Base-by-base conservation (phyloP, 2,888 invertebrate genomes). In the Lasioglossum malachurum region DNA sequence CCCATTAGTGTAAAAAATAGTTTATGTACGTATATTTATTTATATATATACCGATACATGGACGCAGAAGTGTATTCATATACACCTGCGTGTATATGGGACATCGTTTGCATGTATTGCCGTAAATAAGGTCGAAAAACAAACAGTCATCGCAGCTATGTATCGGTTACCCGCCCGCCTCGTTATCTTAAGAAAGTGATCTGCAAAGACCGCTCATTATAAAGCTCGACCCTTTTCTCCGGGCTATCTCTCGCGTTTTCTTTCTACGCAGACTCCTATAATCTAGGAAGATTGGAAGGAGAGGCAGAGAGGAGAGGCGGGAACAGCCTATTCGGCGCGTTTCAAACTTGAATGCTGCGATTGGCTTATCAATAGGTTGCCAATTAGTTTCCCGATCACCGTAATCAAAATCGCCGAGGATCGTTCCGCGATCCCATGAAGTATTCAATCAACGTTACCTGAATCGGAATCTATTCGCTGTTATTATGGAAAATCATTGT, bases 151-250 rank as follows among this genome's bases (percentile, higher is more conserved):
- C 41, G 49, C 23, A 73, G 19, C 75, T 44, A 35, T 73, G 76
- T 81, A 87, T 87, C 80, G 69, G 83, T 78, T 81, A 77, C 80
- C 78, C 73, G 67, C 35, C 44, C 67, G 72, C 76, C 85, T 90
- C 88, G 90, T 91, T 91, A 90, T 82, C 79, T 84, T 82, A 76
- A 82, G 74, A 80, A 87, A 88, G 88, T 88, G 75, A 88, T 84
- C 77, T 82, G 74, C 81, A 77, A 76, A 76, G 79, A 78, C 76
- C 82, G 87, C 84, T 83, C 87, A 77, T 87, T 87, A 87, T 82
- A 80, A 23, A 74, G 79, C 74, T 46, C 67, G 64, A 57, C 57
- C 81, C 53, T 82, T 78, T 71, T 78, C 84, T 82, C 69, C 75
- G 19, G 73, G 73, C 76, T 80, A 79, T 80, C 76, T 72, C 35